Evolutionary conservation across 1,140 invertebrate species (phyloP), one percentile per base, ranked within the genome.

Genomic region (Platyscapa corneri): DNA sequence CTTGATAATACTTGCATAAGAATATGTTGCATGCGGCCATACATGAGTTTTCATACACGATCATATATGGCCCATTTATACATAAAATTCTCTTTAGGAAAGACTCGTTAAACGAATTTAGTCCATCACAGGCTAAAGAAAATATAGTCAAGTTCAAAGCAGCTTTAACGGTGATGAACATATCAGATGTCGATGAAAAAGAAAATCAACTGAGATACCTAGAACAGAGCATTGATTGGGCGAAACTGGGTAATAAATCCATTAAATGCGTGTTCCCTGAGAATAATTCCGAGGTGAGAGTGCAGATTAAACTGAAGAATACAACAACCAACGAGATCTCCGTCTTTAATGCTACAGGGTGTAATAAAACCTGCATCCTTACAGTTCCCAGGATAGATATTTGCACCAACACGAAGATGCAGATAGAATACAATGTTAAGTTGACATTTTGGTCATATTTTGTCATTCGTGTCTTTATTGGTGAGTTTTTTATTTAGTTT

Each of bases 371-470:
- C 20, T 96, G 96, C 88, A 91, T 96, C 20, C 91, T 94, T 0
- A 94, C 94, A 0, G 93, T 92, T 12, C 94, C 94, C 0, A 93
- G 96, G 37, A 91, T 91, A 23, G 88, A 91, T 34, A 90, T 96
- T 0, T 97, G 96, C 88, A 93, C 94, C 0, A 96, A 96, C 88
- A 88, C 88, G 42, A 91, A 95, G 56, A 93, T 93, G 81, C 90
- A 94, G 10, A 92, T 95, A 16, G 95, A 96, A 85, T 93, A 95
- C 70, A 95, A 97, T 88, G 94, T 96, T 2, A 90, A 91, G 6
- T 88, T 96, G 14, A 97, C 96, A 0, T 97, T 97, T 90, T 97
- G 96, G 96, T 88, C 95, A 2, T 97, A 97, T 89, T 94, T 97
- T n/a, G 90, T 93, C 39, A 94, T 97, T 7, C 94, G 97, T 79